Evolutionary conservation across 1,140 invertebrate species (phyloP).

Genomic region (Medauroidea extradentata): DNA sequence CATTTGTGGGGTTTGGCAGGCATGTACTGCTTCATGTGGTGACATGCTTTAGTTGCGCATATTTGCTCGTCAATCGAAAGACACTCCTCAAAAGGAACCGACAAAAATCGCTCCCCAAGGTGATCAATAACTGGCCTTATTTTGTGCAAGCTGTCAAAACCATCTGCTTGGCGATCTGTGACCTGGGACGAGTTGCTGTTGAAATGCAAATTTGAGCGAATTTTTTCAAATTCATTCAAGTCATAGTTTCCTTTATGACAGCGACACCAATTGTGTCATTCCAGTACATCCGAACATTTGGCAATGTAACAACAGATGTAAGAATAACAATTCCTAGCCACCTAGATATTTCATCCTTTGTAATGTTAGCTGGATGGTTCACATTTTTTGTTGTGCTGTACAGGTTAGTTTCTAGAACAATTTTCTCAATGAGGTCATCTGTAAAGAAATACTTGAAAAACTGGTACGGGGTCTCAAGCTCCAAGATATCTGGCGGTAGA

Average conservation of each 20-base stretch:
- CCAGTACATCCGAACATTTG: background rate
- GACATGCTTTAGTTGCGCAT: slow-evolving; percentile 32
- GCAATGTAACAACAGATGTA: background rate
- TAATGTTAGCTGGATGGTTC: background rate
- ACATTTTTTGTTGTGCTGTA: background rate
- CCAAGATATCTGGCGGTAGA: background rate
- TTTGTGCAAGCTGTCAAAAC: slow-evolving; percentile 21
- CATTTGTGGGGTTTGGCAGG: slow-evolving; percentile 37
- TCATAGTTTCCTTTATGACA: slow-evolving; percentile 25
- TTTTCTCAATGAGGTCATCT: background rate
- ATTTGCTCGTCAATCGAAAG: slow-evolving; percentile 36
- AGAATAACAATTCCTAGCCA: background rate
- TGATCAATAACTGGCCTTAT: slow-evolving; percentile 23
- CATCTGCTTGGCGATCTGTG: slow-evolving; percentile 19
- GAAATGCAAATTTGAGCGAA: slow-evolving; percentile 32
- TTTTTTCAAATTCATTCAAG: slow-evolving; percentile 37
- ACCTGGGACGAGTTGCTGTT: slow-evolving; percentile 29
- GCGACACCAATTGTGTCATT: background rate
- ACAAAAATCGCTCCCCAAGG: slow-evolving; percentile 14
- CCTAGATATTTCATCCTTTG: background rate
- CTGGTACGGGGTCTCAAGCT: background rate
- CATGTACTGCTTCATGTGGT: slow-evolving; percentile 35
- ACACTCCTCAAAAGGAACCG: slow-evolving; percentile 27
- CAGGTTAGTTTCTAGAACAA: background rate
- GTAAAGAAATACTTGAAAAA: background rate